A percentile compares a stretch with the other conserved stretches of the same genome.
Conservation (phyloP, 2,797 vertebrate genomes). For the Catamblyrhynchus diadema region DNA sequence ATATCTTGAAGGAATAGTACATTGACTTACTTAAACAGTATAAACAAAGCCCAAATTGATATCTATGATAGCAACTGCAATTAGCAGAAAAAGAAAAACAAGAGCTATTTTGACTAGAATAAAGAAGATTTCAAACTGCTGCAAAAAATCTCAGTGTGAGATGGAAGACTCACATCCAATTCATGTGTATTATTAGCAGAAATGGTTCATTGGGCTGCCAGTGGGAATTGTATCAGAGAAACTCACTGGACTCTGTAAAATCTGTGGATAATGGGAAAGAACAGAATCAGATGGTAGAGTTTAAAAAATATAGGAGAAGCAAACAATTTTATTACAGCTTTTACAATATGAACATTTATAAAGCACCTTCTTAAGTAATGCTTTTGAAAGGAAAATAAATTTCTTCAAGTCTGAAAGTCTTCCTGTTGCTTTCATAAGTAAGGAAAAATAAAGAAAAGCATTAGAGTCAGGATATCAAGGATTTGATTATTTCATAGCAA, state of each 20-base stretch:
- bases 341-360: neutral
- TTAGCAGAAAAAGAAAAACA: slow-evolving; percentile 78
- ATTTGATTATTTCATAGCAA: neutral
- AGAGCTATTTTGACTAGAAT: slow-evolving; percentile 70
- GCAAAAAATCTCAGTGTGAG: slow-evolving; percentile 76
- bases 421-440: neutral
- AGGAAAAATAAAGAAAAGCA: neutral
- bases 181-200: slow-evolving; percentile 85
- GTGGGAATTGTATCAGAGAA: slow-evolving; percentile 86
- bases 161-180: slow-evolving; percentile 76
- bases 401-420: neutral
- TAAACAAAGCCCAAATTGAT: slow-evolving; percentile 39
- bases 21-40: slow-evolving; percentile 28
- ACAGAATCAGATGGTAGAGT: neutral
- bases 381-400: neutral
- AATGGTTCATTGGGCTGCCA: slow-evolving; percentile 85
- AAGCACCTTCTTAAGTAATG: neutral
- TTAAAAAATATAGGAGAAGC: neutral
- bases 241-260: slow-evolving; percentile 79
- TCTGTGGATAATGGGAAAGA: slow-evolving; percentile 56
- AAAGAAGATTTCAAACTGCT: slow-evolving; percentile 71
- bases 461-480: neutral
- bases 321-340: neutral
- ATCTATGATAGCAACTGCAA: slow-evolving; percentile 59
- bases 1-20: neutral